A percentile compares a stretch with the other conserved stretches of the same genome.
Evolutionary conservation across 2,888 invertebrate species (phyloP).

Genomic region (Megamerina dolium): DNA sequence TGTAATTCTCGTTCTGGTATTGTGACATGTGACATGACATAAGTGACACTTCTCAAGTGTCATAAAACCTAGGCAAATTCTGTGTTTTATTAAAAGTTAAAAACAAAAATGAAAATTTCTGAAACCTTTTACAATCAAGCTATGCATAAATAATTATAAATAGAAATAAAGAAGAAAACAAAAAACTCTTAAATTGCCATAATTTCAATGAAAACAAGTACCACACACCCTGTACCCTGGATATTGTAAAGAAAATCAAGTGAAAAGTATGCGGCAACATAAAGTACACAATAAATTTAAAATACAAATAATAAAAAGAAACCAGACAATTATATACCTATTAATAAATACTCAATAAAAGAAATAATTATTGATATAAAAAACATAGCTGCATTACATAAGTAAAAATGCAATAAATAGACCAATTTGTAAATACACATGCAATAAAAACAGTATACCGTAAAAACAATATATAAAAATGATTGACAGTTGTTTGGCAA

Average conservation of each 20-base stretch:
- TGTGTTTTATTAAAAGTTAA: too few relatives aligned
- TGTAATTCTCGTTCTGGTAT: too few relatives aligned
- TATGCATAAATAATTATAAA: too few relatives aligned
- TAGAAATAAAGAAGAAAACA: too few relatives aligned
- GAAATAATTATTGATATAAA: neutral
- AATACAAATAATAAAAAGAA: neutral
- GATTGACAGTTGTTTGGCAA: too few relatives aligned
- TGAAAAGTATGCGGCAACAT: neutral
- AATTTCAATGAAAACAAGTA: conserved; percentile 1
- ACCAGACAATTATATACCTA: too few relatives aligned
- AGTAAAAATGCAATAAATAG: conserved; percentile 6
- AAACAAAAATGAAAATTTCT: too few relatives aligned
- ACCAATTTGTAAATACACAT: conserved; percentile 11
- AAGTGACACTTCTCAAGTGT: too few relatives aligned
- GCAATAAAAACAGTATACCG: conserved; percentile 2
- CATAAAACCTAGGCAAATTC: too few relatives aligned
- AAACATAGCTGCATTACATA: neutral
- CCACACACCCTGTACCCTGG: conserved; percentile 3
- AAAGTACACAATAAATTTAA: neutral
- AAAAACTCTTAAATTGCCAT: neutral
- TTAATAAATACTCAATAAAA: neutral
- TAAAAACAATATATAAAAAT: too few relatives aligned
- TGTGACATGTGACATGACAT: too few relatives aligned
- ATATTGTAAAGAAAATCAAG: neutral
- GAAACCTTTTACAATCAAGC: too few relatives aligned